A percentile compares a stretch with the other conserved stretches of the same genome.
These are phyloP conservation scores for Crotalus tigris DNA, from an alignment of 2,113 vertebrate genomes.

Conservation along the genomic window DNA sequence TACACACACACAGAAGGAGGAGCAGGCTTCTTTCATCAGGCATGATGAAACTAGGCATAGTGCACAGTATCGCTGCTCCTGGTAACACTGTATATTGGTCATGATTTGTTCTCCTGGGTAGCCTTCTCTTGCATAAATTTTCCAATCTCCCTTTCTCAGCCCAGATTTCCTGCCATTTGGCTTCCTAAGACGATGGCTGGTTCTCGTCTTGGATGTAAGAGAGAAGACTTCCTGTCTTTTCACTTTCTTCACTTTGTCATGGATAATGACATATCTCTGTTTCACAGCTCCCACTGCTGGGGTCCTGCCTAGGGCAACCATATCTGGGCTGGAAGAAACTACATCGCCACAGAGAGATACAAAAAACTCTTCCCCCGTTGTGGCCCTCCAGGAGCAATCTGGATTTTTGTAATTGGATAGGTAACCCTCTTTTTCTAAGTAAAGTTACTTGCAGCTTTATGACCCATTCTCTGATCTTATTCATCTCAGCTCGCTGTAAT, in stretches of 20 bases:
- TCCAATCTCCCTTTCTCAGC: neutral
- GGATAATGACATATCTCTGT: neutral
- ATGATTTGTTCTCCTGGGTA: neutral
- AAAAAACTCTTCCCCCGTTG: neutral
- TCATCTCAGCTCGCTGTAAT: neutral
- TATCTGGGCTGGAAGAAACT: neutral
- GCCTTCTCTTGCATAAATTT: neutral
- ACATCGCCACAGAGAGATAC: neutral
- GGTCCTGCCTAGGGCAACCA: neutral
- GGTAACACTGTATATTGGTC: neutral
- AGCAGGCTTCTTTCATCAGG: neutral
- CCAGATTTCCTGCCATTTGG: neutral
- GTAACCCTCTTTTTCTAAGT: neutral
- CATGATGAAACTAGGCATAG: neutral
- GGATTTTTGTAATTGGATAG: neutral
- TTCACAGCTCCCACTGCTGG: neutral
- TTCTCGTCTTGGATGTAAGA: neutral
- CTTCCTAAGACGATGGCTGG: neutral
- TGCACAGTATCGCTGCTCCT: neutral
- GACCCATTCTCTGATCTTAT: neutral
- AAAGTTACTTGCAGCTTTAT: neutral
- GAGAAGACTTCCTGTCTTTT: neutral
- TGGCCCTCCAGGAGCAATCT: neutral
- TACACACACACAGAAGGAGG: neutral
- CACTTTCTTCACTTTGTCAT: neutral